Conservation (phyloP, 2,888 invertebrate genomes). For the Melanostoma scalare region DNA sequence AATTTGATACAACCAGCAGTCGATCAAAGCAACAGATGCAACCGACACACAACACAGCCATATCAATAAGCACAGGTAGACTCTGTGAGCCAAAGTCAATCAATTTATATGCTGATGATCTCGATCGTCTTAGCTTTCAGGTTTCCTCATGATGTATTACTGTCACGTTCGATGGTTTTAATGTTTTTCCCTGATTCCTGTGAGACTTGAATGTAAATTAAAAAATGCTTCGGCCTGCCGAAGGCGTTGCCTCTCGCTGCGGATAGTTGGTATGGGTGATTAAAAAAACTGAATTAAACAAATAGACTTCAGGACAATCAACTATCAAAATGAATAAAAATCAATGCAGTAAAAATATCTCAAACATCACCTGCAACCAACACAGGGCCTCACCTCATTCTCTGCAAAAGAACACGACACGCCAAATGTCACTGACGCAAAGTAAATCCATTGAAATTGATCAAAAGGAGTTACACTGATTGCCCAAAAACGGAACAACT, state of each 20-base stretch:
- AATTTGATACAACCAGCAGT: slow-evolving; percentile 20
- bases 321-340: no score
- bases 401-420: slow-evolving; percentile 16
- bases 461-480: slow-evolving; percentile 71
- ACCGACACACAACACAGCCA: not conserved
- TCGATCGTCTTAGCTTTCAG: slow-evolving; percentile 54
- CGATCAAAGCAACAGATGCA: slow-evolving; percentile 35
- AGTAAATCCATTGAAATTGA: slow-evolving; percentile 72
- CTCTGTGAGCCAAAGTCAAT: slow-evolving; percentile 37
- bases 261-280: not conserved
- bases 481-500: slow-evolving; percentile 63
- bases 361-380: slow-evolving; percentile 10
- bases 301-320: not conserved
- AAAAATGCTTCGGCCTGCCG: slow-evolving; percentile 40
- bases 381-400: not conserved
- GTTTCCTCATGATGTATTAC: slow-evolving; percentile 53
- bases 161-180: slow-evolving; percentile 66
- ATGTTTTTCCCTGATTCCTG: slow-evolving; percentile 59
- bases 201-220: slow-evolving; percentile 69
- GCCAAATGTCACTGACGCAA: slow-evolving; percentile 56
- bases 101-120: slow-evolving; percentile 72
- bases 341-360: no score
- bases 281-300: not conserved
- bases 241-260: slow-evolving; percentile 48
- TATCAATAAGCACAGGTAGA: slow-evolving; percentile 30